Base-by-base conservation (phyloP, 2,797 vertebrate species). In the Sebastes cheni region DNA sequence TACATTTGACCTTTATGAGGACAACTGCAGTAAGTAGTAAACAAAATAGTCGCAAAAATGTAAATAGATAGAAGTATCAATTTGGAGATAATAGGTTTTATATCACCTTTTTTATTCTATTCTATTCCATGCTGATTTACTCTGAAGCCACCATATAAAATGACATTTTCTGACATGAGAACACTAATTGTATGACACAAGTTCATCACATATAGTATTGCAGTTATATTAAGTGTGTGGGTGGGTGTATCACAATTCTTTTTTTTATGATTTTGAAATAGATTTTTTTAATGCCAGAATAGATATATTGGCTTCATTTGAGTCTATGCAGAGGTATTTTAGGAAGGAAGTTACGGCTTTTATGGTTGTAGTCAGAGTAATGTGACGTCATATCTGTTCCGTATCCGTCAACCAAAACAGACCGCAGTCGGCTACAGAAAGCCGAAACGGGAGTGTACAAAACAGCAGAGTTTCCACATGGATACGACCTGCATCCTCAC, bases 401-500 rank as follows among this genome's bases (percentile, higher is more conserved):
- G 16, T 46, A 42, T 42, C 39, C 0, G 39, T 42, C 39, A 42
- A 42, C 39, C 39, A 42, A 42, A 42, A 42, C 39, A 42, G 0
- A 42, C 39, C 39, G 1, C 39, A 42, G 39, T 42, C 2, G 14
- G 39, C 39, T 42, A 42, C 6, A 42, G 39, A 42, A 42, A 42
- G 39, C 39, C 39, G 0, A 42, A 42, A 42, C 0, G 39, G 16
- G 39, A 42, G 0, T 0, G 14, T 0, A 42, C 0, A 42, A 42
- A 42, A 42, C 14, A 1, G 39, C 39, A 42, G 13, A 6, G 0
- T 42, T 1, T 42, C 39, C 39, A 42, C 39, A 16, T 42, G 6
- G 39, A 42, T 16, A 42, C 6, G 39, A 42, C 39, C 14, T 42
- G 39, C 39, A 34, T 4, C 32, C 32, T 34, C 32, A 4, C 32